Base-by-base conservation (phyloP, 2,888 invertebrate genomes). In the Cyclophora albipunctata region DNA sequence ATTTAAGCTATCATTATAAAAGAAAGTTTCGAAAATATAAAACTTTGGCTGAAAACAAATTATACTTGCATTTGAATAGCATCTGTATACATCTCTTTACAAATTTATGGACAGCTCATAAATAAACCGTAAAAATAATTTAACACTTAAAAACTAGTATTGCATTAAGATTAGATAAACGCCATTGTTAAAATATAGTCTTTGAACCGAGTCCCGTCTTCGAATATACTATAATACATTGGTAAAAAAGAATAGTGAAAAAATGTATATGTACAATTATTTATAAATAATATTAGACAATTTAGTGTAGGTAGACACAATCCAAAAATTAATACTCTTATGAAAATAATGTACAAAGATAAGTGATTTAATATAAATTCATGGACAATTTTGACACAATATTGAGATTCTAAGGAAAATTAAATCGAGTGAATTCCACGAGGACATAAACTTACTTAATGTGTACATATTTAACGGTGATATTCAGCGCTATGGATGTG, bases 61-160 rank as follows among this genome's bases (percentile, higher is more conserved):
- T 68, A 37, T 37, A 75, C 70, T 73, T 71, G 58, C 66, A 69
- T 59, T 65, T 64, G 67, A 69, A 71, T 73, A 68, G 70, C 69
- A 70, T 71, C 70, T 62, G 74, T 73, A 70, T 64, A 70, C 68
- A 70, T 69, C 72, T 73, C 61, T 66, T 62, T 58, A 64, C 60
- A 61, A 60, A 68, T 69, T 73, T 70, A 75, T 71, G 76, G 77
- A 80, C 78, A 72, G 69, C 66, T 72, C 73, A 86, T 87, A 87
- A 86, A 84, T 85, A 84, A 80, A 78, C 80, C 78, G 80, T 81
- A 82, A 84, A 85, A 88, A 86, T 81, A 86, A 87, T 83, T 82
- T 83, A 88, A 87, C 88, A 88, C 88, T 88, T 88, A 88, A 64
- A 51, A 81, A 69, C 88, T 87, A 88, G 78, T 87, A 88, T 88